Evolutionary conservation across 1,140 invertebrate genomes (phyloP).

Genomic region (Scylla paramamosain): DNA sequence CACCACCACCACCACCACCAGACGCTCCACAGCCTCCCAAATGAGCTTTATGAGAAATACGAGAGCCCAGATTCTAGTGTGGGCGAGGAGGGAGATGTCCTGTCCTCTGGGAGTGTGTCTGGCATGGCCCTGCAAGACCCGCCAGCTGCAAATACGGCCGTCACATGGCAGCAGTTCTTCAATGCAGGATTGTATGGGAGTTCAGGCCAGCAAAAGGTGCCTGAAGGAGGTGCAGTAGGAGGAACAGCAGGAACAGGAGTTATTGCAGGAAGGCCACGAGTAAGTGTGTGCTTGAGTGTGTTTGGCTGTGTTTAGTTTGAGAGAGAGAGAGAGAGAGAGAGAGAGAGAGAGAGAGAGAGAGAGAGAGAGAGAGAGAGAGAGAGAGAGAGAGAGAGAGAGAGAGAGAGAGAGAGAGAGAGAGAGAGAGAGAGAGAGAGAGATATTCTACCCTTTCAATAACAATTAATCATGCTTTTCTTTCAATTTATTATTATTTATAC

Average conservation of each 20-base stretch:
- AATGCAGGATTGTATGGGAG: constrained; percentile 63
- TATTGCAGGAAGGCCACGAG: background rate
- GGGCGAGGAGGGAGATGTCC: background rate
- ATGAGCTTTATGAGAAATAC: constrained; percentile 64
- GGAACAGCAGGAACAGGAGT: background rate
- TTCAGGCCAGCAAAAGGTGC: constrained; percentile 35
- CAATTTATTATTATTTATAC: no score
- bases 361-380: no score
- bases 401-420: no score
- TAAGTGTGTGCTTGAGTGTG: background rate
- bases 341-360: no score
- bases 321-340: no score
- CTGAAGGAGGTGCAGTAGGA: background rate
- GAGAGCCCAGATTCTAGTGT: constrained; percentile 53
- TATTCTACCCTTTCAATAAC: no score
- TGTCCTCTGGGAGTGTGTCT: constrained; percentile 53
- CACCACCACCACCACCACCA: background rate
- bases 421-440: no score
- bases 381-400: no score
- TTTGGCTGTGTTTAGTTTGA: no score
- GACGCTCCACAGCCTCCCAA: background rate
- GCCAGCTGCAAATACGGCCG: constrained; percentile 1
- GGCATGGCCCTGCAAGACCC: constrained; percentile 72
- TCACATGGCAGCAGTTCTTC: constrained; percentile 65
- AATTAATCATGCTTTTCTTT: no score